Base-by-base conservation (phyloP, 1,140 invertebrate species). In the Megalopta genalis region DNA sequence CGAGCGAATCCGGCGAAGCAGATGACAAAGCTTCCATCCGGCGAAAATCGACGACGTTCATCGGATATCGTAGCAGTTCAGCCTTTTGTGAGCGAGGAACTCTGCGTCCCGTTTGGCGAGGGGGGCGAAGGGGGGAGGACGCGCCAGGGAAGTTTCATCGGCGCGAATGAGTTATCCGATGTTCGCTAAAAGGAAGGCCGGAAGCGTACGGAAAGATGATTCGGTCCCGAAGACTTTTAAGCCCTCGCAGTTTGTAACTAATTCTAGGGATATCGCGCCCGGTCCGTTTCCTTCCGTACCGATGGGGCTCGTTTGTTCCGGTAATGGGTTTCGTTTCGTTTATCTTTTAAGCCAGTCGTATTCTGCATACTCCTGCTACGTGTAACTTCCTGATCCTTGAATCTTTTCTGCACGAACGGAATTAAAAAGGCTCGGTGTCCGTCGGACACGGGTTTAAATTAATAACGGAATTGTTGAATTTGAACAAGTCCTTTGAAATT, bases 11-110 rank as follows among this genome's bases (percentile, higher is more conserved):
- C 46, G 69, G 62, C 81, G 80, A 18, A 37, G 32, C 76, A 82
- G 83, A 90, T 88, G 89, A 89, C 88, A 90, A 90, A 90, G 82
- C 87, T 87, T 80, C 75, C 84, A 85, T 83, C 68, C 80, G 59
- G 68, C 69, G 79, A 85, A 79, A 78, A 85, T 82, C 83, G 69
- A 71, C 82, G 79, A 81, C 8, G 71, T 62, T 32, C 46, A 73
- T 81, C 54, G 77, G 42, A 84, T 67, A 67, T 60, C 66, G 42
- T 46, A 32, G 18, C 42, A 37, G 14, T 9, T n/a, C n/a, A 7
- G 37, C 62, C 72, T 67, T 75, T 79, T 52, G 69, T 72, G 57
- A 42, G n/a, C 42, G 16, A 54, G 67, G 63, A 57, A 67, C 32
- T 68, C 8, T 12, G 12, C 14, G 21, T 21, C 23, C 67, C 32